These are phyloP conservation scores for Bellardia pandia DNA, from an alignment of 2,888 invertebrate species.

Conservation along the genomic window DNA sequence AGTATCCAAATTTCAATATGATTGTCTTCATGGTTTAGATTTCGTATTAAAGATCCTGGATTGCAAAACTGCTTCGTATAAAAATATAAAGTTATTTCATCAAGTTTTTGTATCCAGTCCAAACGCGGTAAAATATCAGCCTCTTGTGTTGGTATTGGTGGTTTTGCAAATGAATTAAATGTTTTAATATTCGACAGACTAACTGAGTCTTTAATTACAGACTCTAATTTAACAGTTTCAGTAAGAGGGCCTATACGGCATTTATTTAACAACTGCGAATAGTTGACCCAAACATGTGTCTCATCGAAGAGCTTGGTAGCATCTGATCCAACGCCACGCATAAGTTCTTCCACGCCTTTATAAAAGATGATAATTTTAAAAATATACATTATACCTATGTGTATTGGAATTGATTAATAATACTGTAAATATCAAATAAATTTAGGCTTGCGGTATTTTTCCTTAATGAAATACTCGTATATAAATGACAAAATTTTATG, in stretches of 20 bases:
- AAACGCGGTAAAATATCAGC: slow-evolving; percentile 85
- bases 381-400: neutral
- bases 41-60: slow-evolving; percentile 84
- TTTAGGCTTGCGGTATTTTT: too few species aligned
- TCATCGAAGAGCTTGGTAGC: slow-evolving; percentile 97
- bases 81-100: slow-evolving; percentile 87
- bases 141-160: slow-evolving; percentile 69
- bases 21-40: slow-evolving; percentile 85
- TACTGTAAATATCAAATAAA: too few species aligned
- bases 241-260: slow-evolving; percentile 93
- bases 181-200: neutral
- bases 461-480: too few species aligned
- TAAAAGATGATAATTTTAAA: neutral
- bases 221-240: slow-evolving; percentile 74
- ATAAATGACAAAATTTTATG: too few species aligned
- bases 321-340: slow-evolving; percentile 96
- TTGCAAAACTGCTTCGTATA: slow-evolving; percentile 88
- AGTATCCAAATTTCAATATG: slow-evolving; percentile 76
- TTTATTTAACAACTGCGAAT: slow-evolving; percentile 95
- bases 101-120: slow-evolving; percentile 89
- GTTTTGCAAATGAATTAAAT: slow-evolving; percentile 52
- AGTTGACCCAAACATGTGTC: slow-evolving; percentile 98
- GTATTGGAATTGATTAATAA: too few species aligned
- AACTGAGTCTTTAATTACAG: slow-evolving; percentile 69
- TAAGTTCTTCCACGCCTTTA: slow-evolving; percentile 91